Evolutionary conservation across 2,797 vertebrate genomes (phyloP).

Genomic region (Natrix natrix): DNA sequence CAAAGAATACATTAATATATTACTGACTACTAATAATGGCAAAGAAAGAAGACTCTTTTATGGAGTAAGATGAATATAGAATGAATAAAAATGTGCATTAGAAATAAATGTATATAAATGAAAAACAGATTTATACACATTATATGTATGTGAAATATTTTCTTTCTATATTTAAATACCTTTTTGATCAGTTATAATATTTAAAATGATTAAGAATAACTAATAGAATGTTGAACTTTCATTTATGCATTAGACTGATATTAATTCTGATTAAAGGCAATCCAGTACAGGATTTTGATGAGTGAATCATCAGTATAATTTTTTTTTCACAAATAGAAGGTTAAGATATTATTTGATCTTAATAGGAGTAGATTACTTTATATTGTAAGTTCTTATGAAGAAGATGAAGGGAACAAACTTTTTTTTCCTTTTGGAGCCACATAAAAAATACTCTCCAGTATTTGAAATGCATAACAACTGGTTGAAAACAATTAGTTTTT

Average conservation of each 20-base stretch:
- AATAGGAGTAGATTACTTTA: not conserved
- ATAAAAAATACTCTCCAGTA: not conserved
- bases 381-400: not conserved
- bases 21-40: constrained; percentile 50
- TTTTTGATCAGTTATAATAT: not conserved
- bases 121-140: not conserved
- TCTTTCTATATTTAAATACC: not conserved
- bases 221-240: not conserved
- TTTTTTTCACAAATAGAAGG: constrained; percentile 1
- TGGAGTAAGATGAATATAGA: constrained; percentile 21
- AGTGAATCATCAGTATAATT: not conserved
- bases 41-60: constrained; percentile 24
- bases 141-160: not conserved
- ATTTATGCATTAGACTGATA: not conserved
- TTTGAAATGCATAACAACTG: not conserved
- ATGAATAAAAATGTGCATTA: constrained; percentile 19
- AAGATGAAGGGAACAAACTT: not conserved
- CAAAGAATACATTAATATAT: constrained; percentile 53
- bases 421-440: not conserved
- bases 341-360: constrained; percentile 16
- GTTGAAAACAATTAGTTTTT: not conserved
- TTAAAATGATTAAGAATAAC: not conserved
- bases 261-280: not conserved
- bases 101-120: not conserved
- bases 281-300: not conserved